Conservation (phyloP, 2,113 vertebrate genomes). For the Mus pahari region DNA sequence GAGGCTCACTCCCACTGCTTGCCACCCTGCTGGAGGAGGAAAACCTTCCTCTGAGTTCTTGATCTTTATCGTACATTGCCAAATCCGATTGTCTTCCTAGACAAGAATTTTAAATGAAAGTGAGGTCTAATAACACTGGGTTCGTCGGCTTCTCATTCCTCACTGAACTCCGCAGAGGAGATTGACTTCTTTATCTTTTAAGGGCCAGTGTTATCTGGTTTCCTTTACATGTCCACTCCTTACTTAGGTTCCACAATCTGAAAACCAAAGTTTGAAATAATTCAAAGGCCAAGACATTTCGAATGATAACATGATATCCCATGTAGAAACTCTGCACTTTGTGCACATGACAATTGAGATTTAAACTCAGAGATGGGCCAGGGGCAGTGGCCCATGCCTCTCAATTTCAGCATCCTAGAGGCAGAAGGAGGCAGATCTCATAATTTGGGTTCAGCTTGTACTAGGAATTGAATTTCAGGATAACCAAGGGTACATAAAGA, state of each 20-base stretch:
- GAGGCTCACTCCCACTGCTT: not conserved
- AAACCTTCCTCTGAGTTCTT: not conserved
- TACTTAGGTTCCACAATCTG: not conserved
- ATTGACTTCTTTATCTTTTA: not conserved
- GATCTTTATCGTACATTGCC: not conserved
- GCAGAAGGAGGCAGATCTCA: not conserved
- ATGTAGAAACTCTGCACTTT: too few relatives aligned
- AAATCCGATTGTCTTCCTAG: not conserved
- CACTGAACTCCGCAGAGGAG: not conserved
- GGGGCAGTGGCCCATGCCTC: not conserved
- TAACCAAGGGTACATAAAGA: not conserved
- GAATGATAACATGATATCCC: not conserved
- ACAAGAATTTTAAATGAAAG: conserved; percentile 4
- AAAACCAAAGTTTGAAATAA: not conserved
- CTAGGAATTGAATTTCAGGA: too few relatives aligned
- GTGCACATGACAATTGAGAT: not conserved
- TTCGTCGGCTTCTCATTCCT: not conserved
- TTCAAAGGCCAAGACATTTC: not conserved
- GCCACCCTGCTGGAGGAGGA: not conserved
- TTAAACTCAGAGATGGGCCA: not conserved
- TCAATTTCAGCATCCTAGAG: not conserved
- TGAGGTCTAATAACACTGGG: not conserved
- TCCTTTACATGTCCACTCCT: not conserved
- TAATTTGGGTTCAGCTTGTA: not conserved
- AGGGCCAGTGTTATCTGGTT: not conserved